Evolutionary conservation across 2,113 vertebrate genomes (phyloP).

Genomic region (Tragulus kanchil): DNA sequence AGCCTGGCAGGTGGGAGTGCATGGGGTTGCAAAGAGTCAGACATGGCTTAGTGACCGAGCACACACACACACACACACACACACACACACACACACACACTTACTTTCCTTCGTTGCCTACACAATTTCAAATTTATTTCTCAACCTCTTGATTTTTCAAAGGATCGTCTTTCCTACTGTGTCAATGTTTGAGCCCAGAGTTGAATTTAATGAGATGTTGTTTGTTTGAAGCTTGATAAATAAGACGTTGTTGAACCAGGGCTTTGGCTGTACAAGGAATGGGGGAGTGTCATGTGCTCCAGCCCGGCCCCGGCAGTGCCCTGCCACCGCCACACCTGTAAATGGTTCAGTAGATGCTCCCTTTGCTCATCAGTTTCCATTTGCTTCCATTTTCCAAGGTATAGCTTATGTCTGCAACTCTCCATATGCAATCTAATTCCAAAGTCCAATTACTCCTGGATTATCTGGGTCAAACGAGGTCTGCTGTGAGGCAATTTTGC

Average conservation of each 20-base stretch:
- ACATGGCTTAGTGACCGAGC: neutral
- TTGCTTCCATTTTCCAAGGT: neutral
- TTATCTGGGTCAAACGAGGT: slow-evolving; percentile 1
- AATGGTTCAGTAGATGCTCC: neutral
- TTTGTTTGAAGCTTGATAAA: slow-evolving; percentile 26
- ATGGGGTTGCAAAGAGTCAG: neutral
- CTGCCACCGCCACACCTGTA: accelerated
- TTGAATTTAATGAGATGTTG: neutral
- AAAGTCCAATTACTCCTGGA: slow-evolving; percentile 31
- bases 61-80: neutral
- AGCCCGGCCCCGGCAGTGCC: accelerated
- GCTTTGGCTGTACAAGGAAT: neutral
- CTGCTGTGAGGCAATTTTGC: slow-evolving; percentile 7
- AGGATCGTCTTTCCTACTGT: neutral
- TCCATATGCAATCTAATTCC: neutral
- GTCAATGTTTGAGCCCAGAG: neutral
- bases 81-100: too few species aligned
- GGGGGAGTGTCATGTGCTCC: accelerated
- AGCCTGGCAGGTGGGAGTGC: accelerated
- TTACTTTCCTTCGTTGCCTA: neutral
- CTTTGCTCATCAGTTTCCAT: neutral
- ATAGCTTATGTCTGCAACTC: neutral
- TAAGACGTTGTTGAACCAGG: neutral
- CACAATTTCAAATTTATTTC: neutral
- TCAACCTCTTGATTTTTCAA: neutral